Percentiles rank a stretch among this genome's conserved stretches.
Conservation (phyloP, 2,797 vertebrate species). For the Peromyscus attwateri region DNA sequence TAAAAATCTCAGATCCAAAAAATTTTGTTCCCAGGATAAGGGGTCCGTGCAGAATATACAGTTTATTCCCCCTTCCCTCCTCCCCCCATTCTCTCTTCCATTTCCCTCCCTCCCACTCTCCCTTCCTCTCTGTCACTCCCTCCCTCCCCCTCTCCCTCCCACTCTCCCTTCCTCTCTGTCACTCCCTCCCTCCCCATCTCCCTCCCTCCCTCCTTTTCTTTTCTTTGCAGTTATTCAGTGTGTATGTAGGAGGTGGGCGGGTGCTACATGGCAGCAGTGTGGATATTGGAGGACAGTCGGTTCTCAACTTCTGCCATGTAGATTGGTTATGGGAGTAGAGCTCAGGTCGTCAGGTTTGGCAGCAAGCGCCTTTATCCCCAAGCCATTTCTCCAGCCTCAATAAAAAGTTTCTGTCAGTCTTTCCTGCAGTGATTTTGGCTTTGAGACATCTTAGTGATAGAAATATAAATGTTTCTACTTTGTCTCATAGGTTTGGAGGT, state of each 20-base stretch:
- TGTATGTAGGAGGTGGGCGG: neutral
- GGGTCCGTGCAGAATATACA: neutral
- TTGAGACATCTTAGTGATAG: slow-evolving; percentile 30
- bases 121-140: too few relatives aligned
- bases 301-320: neutral
- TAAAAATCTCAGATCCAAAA: neutral
- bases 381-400: neutral
- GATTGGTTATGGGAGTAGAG: neutral
- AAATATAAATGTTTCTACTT: slow-evolving; percentile 68
- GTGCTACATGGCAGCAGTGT: neutral
- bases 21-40: neutral
- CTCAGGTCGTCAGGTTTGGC: neutral
- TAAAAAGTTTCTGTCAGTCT: slow-evolving; percentile 24
- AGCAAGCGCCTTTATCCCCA: neutral
- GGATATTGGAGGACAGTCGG: neutral
- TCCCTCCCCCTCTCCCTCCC: neutral
- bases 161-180: neutral
- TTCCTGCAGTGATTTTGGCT: slow-evolving; percentile 39
- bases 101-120: neutral
- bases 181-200: too few relatives aligned
- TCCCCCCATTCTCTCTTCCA: neutral
- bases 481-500: slow-evolving; percentile 75
- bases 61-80: neutral
- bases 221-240: neutral
- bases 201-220: neutral